A percentile compares a stretch with the other conserved stretches of the same genome.
Evolutionary conservation across 2,113 vertebrate genomes (phyloP).

Genomic region (Megaleporinus macrocephalus): DNA sequence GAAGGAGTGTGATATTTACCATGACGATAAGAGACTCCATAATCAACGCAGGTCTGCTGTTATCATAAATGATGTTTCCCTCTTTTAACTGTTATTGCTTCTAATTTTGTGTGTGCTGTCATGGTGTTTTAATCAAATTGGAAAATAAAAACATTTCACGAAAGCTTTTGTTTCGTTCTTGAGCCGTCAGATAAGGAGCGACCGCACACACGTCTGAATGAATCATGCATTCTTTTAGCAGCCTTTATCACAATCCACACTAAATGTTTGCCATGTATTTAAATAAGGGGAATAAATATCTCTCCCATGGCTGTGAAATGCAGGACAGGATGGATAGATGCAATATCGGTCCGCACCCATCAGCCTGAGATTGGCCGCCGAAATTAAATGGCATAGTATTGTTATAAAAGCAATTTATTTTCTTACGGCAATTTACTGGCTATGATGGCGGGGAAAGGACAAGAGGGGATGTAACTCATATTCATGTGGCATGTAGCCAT

Average conservation of each 20-base stretch:
- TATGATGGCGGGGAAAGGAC: not conserved
- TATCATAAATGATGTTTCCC: no score
- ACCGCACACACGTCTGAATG: not conserved
- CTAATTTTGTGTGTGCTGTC: not conserved
- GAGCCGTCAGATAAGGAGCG: constrained; percentile 5
- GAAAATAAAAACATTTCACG: constrained; percentile 25
- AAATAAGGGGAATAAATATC: constrained; percentile 21
- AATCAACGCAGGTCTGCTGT: no score
- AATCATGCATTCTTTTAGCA: constrained; percentile 23
- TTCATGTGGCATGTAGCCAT: constrained; percentile 21
- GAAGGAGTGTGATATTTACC: no score
- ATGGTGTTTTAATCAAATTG: constrained; percentile 1
- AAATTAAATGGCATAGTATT: constrained; percentile 17
- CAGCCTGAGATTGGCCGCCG: not conserved
- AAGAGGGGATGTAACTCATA: not conserved
- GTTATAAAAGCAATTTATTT: constrained; percentile 25
- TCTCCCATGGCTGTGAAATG: constrained; percentile 4
- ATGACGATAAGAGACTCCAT: no score
- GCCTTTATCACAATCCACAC: constrained; percentile 6
- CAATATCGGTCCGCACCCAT: constrained; percentile 22
- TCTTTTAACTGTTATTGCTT: not conserved
- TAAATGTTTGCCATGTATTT: constrained; percentile 9
- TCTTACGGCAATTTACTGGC: constrained; percentile 10
- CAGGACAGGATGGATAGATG: constrained; percentile 14
- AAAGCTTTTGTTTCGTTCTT: constrained; percentile 27